Percentiles rank a stretch among this genome's conserved stretches.
These are phyloP conservation scores for Rotaria magnacalcarata DNA, from an alignment of 2,888 invertebrate genomes.

Conservation along the genomic window DNA sequence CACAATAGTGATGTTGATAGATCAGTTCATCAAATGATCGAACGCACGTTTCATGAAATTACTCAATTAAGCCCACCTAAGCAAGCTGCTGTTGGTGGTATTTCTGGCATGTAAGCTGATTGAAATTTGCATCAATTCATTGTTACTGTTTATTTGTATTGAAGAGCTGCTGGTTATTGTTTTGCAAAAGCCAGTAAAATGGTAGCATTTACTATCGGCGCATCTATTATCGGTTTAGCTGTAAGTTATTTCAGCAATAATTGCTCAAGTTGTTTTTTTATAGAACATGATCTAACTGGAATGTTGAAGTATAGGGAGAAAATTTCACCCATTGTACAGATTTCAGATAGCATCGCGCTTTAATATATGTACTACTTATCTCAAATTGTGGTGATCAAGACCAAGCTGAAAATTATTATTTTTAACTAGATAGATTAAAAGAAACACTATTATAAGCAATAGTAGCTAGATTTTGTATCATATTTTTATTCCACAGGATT, in stretches of 20 bases:
- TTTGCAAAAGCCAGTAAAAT: constrained; percentile 14
- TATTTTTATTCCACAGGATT: too few species aligned
- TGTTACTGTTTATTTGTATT: background rate
- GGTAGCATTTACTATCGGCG: background rate
- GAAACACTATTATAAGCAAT: too few species aligned
- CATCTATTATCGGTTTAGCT: background rate
- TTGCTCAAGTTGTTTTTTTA: too few species aligned
- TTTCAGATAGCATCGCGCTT: too few species aligned
- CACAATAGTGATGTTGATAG: background rate
- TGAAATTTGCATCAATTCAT: background rate
- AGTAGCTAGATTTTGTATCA: too few species aligned
- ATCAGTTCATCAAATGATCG: background rate
- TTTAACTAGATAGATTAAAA: too few species aligned
- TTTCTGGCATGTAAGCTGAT: background rate
- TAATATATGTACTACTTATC: too few species aligned
- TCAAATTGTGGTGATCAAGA: too few species aligned
- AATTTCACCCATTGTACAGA: too few species aligned
- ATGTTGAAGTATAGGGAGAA: too few species aligned
- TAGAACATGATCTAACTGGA: too few species aligned
- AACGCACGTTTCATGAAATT: background rate
- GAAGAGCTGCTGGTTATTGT: background rate
- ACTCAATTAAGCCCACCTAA: background rate
- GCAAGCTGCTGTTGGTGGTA: constrained; percentile 17
- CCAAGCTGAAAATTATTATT: too few species aligned
- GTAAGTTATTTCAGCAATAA: background rate